Conservation (phyloP, 2,113 vertebrate genomes). For the Deroptyus accipitrinus region DNA sequence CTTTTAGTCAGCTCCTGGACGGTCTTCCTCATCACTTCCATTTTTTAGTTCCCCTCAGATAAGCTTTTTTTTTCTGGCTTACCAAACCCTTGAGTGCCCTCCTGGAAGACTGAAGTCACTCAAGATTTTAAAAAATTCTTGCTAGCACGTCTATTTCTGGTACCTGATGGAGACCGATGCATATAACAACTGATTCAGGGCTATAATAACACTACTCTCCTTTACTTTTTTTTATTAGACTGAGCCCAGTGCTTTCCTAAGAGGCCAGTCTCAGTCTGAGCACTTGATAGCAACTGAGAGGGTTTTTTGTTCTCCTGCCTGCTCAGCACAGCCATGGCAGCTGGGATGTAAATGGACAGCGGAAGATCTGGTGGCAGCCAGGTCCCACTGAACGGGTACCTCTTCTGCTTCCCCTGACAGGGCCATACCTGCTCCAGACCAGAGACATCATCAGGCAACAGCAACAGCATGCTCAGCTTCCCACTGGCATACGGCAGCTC, state of each 20-base stretch:
- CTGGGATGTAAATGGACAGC: not conserved
- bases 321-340: not conserved
- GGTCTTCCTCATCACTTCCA: not conserved
- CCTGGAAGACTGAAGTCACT: not conserved
- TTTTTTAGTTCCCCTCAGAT: not conserved
- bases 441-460: not conserved
- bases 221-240: not conserved
- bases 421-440: conserved; percentile 31
- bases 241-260: not conserved
- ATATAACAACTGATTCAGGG: not conserved
- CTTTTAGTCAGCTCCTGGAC: not conserved
- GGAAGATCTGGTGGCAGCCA: not conserved
- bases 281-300: not conserved
- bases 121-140: not conserved
- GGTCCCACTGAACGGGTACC: not conserved
- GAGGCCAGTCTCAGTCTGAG: not conserved
- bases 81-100: not conserved
- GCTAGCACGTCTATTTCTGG: not conserved
- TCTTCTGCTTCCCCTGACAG: not conserved
- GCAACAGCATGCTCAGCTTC: conserved; percentile 21
- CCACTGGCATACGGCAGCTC: not conserved
- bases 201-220: not conserved
- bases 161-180: too few relatives aligned
- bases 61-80: not conserved
- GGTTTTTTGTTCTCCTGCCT: not conserved